These are phyloP conservation scores for Oryzias javanicus DNA, from an alignment of 2,113 vertebrate species.

Conservation along the genomic window DNA sequence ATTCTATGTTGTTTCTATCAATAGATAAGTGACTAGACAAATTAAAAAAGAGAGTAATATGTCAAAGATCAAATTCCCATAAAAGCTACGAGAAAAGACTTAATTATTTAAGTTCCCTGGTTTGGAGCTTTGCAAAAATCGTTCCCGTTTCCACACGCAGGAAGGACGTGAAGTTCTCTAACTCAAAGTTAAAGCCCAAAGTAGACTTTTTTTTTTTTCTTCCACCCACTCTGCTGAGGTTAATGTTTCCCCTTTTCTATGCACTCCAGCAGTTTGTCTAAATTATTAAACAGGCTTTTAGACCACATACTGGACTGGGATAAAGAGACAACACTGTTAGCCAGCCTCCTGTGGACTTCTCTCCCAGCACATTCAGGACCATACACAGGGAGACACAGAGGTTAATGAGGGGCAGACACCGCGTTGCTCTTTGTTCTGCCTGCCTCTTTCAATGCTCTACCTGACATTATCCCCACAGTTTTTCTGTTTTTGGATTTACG, in stretches of 20 bases:
- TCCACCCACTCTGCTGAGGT: neutral
- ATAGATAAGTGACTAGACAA: no score
- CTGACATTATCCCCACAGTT: conserved; percentile 11
- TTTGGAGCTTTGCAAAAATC: conserved; percentile 7
- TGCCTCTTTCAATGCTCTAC: conserved; percentile 2
- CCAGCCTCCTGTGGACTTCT: conserved; percentile 7
- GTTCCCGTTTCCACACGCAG: neutral
- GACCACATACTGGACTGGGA: neutral
- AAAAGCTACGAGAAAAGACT: no score
- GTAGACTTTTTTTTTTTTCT: neutral
- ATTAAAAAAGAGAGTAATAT: no score
- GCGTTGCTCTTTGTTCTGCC: conserved; percentile 4
- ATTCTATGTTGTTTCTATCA: neutral
- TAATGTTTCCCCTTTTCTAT: conserved; percentile 14
- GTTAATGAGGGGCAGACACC: conserved; percentile 22
- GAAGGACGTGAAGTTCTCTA: neutral
- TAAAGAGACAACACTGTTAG: neutral
- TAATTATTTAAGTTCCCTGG: neutral
- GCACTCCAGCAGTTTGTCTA: conserved; percentile 3
- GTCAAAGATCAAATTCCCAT: no score
- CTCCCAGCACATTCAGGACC: neutral
- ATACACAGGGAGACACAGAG: neutral
- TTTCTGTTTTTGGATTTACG: conserved; percentile 8
- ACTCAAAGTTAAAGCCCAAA: conserved; percentile 6
- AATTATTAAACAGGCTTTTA: conserved; percentile 28